phyloP scores from a whole-genome alignment of 2,797 vertebrate species.

The Potorous gilbertii region DNA sequence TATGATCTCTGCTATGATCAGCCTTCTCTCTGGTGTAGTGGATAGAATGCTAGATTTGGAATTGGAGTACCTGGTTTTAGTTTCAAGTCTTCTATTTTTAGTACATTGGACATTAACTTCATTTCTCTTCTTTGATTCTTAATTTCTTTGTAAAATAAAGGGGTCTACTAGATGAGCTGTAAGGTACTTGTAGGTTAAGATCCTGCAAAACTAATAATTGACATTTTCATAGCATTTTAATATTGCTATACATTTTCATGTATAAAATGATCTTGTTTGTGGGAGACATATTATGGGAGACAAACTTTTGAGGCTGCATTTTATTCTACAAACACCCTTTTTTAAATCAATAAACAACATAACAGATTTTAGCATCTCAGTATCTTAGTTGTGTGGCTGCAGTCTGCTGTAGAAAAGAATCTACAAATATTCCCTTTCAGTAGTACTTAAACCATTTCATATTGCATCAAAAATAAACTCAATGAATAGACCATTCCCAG shows the following conservation, averaged over 20 bases:
- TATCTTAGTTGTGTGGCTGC: background rate
- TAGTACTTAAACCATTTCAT: background rate
- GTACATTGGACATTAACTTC: too few relatives aligned
- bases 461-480: background rate
- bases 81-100: too few relatives aligned
- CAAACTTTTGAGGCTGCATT: background rate
- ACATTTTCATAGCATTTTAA: background rate
- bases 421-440: background rate
- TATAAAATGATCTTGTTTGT: background rate
- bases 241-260: background rate
- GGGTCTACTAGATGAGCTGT: too few relatives aligned
- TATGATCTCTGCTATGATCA: too few relatives aligned
- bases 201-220: background rate
- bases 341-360: background rate
- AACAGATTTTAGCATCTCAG: background rate
- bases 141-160: too few relatives aligned
- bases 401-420: background rate
- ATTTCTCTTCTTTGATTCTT: too few relatives aligned
- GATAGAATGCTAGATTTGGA: too few relatives aligned
- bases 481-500: background rate
- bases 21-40: too few relatives aligned
- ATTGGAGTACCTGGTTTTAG: too few relatives aligned
- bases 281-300: background rate
- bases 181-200: too few relatives aligned
- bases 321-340: background rate